Base-by-base conservation (phyloP, 2,797 vertebrate genomes). In the Kryptopterus vitreolus region DNA sequence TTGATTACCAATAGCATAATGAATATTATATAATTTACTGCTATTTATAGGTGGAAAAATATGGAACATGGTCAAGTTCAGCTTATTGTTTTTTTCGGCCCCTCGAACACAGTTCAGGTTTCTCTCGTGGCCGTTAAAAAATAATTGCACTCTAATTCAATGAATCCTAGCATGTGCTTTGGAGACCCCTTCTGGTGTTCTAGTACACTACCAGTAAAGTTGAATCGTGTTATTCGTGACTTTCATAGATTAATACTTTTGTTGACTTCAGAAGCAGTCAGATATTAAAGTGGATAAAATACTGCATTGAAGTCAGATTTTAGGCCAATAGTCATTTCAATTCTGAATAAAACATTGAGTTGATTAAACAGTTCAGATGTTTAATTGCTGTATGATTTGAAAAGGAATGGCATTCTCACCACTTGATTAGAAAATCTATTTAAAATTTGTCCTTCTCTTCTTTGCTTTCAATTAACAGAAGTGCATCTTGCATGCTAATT, bases 311-410 rank as follows among this genome's bases (percentile, higher is more conserved):
- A 46, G 38, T 55, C 65, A 18, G 33, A 38, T 38, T 65, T 65
- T 35, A 35, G 61, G n/a, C 20, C 20, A 68, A 8, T 48, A 38
- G 38, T 35, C 11, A 16, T 68, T 48, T 46, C 15, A 26, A 68
- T 43, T 13, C 2, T 66, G 0, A 2, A 0, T 1, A 50, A 69
- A 3, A n/a, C 4, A 22, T 13, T 8, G 43, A 29, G 43, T 5
- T 50, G 1, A 18, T 48, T 1, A 69, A 53, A 52, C 4, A 53
- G 10, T 71, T 33, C 10, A 71, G 77, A 46, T 78, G 33, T 29
- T 69, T 78, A 79, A 73, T 46, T 59, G 33, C 61, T 38, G 76
- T 53, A 15, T 70, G 8, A 70, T 29, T 29, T 70, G 1, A 46
- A 13, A 66, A 66, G 3, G 1, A 22, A n/a, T 66, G 33, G 11